Evolutionary conservation across 2,113 vertebrate genomes (phyloP).

Genomic region (Eleginops maclovinus): DNA sequence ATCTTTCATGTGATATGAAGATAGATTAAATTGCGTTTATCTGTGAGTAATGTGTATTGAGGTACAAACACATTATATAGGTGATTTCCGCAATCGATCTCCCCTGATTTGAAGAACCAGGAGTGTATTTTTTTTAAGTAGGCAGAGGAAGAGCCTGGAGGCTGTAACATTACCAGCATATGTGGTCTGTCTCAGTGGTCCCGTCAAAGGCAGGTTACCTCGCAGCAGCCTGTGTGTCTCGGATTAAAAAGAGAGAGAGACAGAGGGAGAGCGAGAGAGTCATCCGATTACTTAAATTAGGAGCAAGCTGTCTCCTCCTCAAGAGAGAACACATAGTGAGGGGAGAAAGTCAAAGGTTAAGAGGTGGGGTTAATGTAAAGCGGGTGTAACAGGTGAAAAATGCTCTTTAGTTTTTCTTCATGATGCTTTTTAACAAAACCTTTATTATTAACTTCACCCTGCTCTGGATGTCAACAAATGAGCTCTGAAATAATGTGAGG

Average conservation of each 20-base stretch:
- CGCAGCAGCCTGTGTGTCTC: slow-evolving; percentile 66
- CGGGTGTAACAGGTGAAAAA: background rate
- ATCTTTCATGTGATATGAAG: background rate
- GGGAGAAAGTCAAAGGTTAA: slow-evolving; percentile 75
- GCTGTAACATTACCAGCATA: background rate
- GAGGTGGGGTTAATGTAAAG: background rate
- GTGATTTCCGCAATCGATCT: background rate
- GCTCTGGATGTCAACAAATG: background rate
- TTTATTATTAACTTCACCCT: background rate
- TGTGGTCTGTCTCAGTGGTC: slow-evolving; percentile 38
- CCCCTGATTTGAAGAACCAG: background rate
- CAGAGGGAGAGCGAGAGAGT: slow-evolving; percentile 64
- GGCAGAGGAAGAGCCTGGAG: background rate
- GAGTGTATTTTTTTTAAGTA: slow-evolving; percentile 63
- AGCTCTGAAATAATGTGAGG: slow-evolving; percentile 3
- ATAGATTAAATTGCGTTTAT: background rate
- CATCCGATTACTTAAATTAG: slow-evolving; percentile 80
- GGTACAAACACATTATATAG: background rate
- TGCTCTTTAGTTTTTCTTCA: background rate
- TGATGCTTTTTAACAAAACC: background rate
- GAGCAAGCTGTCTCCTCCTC: slow-evolving; percentile 73
- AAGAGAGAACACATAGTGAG: slow-evolving; percentile 36
- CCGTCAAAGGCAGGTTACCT: slow-evolving; percentile 57
- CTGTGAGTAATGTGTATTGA: background rate
- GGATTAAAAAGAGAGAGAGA: slow-evolving; percentile 70